phyloP scores from a whole-genome alignment of 2,797 vertebrate genomes.

The Rhynchotus rufescens region DNA sequence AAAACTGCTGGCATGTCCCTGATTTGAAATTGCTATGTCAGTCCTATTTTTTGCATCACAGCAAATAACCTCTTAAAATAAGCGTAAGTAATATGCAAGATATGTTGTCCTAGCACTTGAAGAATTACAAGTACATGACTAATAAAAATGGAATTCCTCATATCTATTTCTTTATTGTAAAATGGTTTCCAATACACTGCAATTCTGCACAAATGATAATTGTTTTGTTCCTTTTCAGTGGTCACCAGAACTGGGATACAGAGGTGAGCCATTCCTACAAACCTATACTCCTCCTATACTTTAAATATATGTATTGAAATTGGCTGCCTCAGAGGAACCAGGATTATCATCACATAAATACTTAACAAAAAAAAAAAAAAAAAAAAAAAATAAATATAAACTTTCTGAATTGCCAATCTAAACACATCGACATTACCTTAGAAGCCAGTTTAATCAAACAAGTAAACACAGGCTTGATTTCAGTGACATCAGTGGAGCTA shows the following conservation, averaged over 20 bases:
- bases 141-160: slow-evolving; percentile 58
- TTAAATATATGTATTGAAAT: not conserved
- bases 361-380: not conserved
- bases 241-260: not conserved
- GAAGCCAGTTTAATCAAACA: not conserved
- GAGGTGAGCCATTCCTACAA: not conserved
- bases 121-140: slow-evolving; percentile 57
- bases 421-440: not conserved
- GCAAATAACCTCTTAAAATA: slow-evolving; percentile 61
- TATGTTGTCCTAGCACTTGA: slow-evolving; percentile 39
- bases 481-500: not conserved
- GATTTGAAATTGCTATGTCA: slow-evolving; percentile 50
- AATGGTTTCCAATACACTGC: not conserved
- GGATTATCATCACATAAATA: not conserved
- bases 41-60: slow-evolving; percentile 50
- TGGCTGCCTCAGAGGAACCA: not conserved
- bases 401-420: not conserved
- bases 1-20: slow-evolving; percentile 33
- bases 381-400: not conserved
- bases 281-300: not conserved
- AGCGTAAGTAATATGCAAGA: slow-evolving; percentile 36
- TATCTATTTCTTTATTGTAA: slow-evolving; percentile 16
- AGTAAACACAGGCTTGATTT: not conserved
- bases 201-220: slow-evolving; percentile 1
- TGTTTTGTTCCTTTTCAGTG: not conserved